Evolutionary conservation across 1,140 invertebrate genomes (phyloP).

Genomic region (Ceratina australensis): DNA sequence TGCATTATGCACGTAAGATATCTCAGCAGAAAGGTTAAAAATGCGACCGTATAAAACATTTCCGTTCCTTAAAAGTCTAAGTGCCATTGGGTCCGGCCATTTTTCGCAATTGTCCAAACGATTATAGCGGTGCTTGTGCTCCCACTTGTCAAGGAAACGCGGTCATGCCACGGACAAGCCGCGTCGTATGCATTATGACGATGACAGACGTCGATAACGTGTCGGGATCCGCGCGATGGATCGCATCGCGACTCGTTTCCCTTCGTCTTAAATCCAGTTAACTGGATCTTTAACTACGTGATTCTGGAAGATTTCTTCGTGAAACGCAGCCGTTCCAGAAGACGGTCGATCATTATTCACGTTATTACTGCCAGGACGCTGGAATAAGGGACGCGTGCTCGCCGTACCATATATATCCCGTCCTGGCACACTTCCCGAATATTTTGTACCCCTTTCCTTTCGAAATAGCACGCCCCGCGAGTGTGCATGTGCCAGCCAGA

Average conservation of each 20-base stretch:
- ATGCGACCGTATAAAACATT: neutral
- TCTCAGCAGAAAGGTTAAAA: too few relatives aligned
- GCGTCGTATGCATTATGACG: neutral
- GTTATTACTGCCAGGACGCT: constrained; percentile 43
- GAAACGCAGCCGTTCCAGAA: constrained; percentile 46
- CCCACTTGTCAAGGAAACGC: constrained; percentile 1
- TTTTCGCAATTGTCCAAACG: neutral
- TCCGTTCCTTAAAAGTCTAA: neutral
- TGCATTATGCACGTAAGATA: too few relatives aligned
- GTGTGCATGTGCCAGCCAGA: neutral
- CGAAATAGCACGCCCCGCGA: constrained; percentile 19
- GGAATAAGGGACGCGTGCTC: constrained; percentile 27
- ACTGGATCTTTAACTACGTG: constrained; percentile 48
- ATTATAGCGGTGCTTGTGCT: neutral
- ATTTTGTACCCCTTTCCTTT: constrained; percentile 18
- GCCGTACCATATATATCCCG: constrained; percentile 25
- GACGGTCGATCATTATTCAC: constrained; percentile 67
- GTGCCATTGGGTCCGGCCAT: too few relatives aligned
- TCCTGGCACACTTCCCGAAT: constrained; percentile 38
- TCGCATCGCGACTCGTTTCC: constrained; percentile 29
- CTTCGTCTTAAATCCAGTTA: constrained; percentile 45
- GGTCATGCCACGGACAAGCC: neutral
- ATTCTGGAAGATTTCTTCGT: constrained; percentile 34
- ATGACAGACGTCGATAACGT: constrained; percentile 32
- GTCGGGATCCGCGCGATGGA: constrained; percentile 20